Evolutionary conservation across 2,797 vertebrate genomes (phyloP).

Genomic region (Bufotes viridis): DNA sequence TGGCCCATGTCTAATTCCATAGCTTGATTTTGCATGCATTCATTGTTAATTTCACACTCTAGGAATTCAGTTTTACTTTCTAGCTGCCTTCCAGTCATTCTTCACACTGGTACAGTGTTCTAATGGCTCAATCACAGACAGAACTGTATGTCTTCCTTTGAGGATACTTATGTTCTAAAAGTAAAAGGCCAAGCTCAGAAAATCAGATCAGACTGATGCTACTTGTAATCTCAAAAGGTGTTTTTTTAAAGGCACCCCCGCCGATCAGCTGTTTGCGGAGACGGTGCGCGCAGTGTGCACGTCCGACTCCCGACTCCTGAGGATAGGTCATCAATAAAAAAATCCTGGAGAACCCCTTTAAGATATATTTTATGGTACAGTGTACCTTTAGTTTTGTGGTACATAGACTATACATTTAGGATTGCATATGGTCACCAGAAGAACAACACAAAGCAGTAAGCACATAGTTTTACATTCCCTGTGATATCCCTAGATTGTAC

Average conservation of each 20-base stretch:
- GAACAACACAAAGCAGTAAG: no score
- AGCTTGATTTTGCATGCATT: not conserved
- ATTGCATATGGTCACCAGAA: not conserved
- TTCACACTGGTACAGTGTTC: not conserved
- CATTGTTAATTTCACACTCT: not conserved
- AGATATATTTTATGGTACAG: not conserved
- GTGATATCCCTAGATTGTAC: no score
- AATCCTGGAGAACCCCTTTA: no score
- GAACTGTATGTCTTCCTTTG: not conserved
- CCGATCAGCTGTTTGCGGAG: no score
- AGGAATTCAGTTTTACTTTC: not conserved
- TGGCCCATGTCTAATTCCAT: not conserved
- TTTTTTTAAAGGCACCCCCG: no score
- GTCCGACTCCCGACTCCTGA: no score
- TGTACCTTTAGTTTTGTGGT: not conserved
- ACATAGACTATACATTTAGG: not conserved
- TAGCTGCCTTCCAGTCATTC: not conserved
- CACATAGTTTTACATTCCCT: no score
- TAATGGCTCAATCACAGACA: not conserved
- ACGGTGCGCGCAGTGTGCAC: no score
- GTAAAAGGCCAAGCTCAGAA: not conserved
- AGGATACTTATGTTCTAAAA: not conserved
- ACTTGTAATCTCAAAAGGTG: not conserved
- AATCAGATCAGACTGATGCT: not conserved
- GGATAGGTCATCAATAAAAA: no score